These are phyloP conservation scores for Eubasilissa regina DNA, from an alignment of 1,140 invertebrate genomes.

Conservation along the genomic window DNA sequence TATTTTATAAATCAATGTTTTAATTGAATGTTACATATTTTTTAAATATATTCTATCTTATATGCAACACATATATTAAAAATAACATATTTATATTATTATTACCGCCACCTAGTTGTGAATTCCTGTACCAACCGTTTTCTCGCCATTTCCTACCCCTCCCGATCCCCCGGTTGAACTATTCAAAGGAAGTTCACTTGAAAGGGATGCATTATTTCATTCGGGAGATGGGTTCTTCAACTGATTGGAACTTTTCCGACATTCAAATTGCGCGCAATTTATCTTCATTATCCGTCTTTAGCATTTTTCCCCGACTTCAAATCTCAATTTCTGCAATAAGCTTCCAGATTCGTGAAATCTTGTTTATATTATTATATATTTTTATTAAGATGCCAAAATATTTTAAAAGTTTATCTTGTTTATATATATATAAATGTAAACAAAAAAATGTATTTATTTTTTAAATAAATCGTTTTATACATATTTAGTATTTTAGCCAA, in stretches of 20 bases:
- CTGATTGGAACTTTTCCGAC: slow-evolving; percentile 53
- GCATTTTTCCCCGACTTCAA: slow-evolving; percentile 56
- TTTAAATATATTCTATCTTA: neutral
- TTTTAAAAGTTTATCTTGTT: too few relatives aligned
- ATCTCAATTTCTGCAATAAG: slow-evolving; percentile 54
- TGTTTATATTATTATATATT: too few relatives aligned
- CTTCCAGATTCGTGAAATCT: too few relatives aligned
- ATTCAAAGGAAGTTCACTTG: slow-evolving; percentile 53
- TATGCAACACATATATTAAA: neutral
- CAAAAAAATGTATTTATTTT: too few relatives aligned
- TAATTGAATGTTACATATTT: too few relatives aligned
- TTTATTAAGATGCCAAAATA: too few relatives aligned
- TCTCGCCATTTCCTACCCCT: neutral
- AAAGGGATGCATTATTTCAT: slow-evolving; percentile 57
- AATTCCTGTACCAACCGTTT: slow-evolving; percentile 3
- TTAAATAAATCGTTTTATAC: too few relatives aligned
- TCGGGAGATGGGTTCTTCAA: slow-evolving; percentile 56
- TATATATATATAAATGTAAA: too few relatives aligned
- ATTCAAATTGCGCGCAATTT: slow-evolving; percentile 44
- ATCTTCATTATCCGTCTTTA: slow-evolving; percentile 54
- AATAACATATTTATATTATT: neutral
- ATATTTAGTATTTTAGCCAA: too few relatives aligned
- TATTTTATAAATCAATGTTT: too few relatives aligned
- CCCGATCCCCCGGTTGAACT: slow-evolving; percentile 42
- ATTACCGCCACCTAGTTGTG: neutral